Evolutionary conservation across 2,797 vertebrate species (phyloP).

Genomic region (Alfaro cultratus): DNA sequence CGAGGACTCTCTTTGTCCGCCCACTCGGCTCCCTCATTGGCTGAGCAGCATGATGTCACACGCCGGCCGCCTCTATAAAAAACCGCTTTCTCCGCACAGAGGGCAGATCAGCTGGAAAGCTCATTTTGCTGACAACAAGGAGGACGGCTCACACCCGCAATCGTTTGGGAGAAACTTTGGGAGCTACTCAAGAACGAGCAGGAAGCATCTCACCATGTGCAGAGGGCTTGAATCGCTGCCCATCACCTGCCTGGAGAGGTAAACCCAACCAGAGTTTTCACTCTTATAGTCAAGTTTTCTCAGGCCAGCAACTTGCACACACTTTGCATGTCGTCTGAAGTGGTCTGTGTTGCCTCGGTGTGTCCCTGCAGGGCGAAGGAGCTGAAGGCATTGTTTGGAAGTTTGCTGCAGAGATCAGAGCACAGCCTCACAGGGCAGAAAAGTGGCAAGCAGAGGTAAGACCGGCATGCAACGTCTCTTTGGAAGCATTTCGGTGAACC

Average conservation of each 20-base stretch:
- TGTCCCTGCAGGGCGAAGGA: conserved; percentile 87
- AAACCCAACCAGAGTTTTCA: conserved; percentile 41
- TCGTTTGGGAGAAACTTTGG: conserved; percentile 11
- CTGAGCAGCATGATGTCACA: conserved; percentile 68
- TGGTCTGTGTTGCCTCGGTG: not conserved
- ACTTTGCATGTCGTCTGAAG: not conserved
- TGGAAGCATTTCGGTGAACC: not conserved
- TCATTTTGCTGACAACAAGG: conserved; percentile 18
- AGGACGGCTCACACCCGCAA: conserved; percentile 2
- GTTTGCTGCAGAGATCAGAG: conserved; percentile 89
- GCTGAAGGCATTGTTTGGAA: conserved; percentile 88
- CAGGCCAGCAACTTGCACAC: not conserved
- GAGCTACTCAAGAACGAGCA: conserved; percentile 21
- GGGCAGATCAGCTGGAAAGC: conserved; percentile 48
- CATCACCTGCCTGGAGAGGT: conserved; percentile 90
- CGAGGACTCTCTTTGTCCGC: conserved; percentile 51
- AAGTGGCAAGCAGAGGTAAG: conserved; percentile 72
- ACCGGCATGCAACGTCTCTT: not conserved
- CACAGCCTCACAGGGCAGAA: conserved; percentile 68
- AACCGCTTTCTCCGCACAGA: conserved; percentile 30
- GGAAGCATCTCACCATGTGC: conserved; percentile 83
- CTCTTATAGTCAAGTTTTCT: not conserved
- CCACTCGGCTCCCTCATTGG: conserved; percentile 67
- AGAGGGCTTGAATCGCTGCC: conserved; percentile 85
- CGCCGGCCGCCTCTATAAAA: conserved; percentile 68